A percentile compares a stretch with the other conserved stretches of the same genome.
Conservation (phyloP, 2,888 invertebrate genomes). For the Masnerella sp. region DNA sequence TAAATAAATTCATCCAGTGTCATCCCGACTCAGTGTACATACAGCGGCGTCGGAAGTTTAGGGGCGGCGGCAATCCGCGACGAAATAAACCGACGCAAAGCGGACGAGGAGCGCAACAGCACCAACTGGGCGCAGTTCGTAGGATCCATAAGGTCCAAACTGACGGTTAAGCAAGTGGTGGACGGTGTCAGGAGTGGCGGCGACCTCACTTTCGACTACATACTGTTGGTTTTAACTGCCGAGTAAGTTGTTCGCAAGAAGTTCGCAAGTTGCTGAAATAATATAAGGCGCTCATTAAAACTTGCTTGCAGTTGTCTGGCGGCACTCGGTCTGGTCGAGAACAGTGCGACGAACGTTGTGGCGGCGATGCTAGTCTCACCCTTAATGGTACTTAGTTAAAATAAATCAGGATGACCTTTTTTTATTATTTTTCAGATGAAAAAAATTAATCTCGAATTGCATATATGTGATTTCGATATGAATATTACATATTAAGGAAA, state of each 20-base stretch:
- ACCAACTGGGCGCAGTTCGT: constrained; percentile 85
- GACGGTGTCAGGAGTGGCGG: constrained; percentile 88
- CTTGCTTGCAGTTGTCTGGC: constrained; percentile 83
- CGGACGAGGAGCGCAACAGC: constrained; percentile 66
- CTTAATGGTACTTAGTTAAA: constrained; percentile 79
- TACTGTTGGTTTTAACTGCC: constrained; percentile 85
- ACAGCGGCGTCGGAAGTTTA: constrained; percentile 66
- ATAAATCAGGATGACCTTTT: neutral
- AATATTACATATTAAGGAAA: too few relatives aligned
- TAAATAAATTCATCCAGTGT: too few relatives aligned
- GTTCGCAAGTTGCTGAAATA: constrained; percentile 20
- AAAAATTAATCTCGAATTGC: too few relatives aligned
- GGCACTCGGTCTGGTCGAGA: constrained; percentile 89
- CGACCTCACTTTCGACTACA: constrained; percentile 88
- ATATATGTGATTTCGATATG: too few relatives aligned
- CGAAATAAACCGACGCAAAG: constrained; percentile 59
- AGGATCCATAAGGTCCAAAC: constrained; percentile 86
- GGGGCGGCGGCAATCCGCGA: constrained; percentile 61
- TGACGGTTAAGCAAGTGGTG: constrained; percentile 91
- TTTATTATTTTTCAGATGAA: too few relatives aligned
- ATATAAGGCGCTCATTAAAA: constrained; percentile 38
- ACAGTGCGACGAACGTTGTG: constrained; percentile 89
- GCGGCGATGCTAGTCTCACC: constrained; percentile 88
- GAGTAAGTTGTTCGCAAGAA: constrained; percentile 46
- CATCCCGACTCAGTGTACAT: constrained; percentile 74